phyloP scores from a whole-genome alignment of 2,888 invertebrate genomes.

The Alloplasta piceator region DNA sequence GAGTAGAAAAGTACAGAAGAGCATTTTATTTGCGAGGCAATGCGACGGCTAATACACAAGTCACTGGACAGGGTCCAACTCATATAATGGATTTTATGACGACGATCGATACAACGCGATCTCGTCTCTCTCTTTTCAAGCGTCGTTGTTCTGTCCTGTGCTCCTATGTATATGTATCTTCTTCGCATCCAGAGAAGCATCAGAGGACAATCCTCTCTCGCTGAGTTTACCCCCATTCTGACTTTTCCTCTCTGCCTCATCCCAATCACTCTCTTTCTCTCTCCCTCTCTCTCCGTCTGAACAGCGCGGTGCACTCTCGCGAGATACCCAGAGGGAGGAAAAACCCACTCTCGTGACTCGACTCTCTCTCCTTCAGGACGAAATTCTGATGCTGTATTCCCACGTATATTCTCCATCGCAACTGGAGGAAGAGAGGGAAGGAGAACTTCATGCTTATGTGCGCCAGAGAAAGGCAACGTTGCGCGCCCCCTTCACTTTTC shows the following conservation, averaged over 20 bases:
- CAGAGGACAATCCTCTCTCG: slow-evolving; percentile 49
- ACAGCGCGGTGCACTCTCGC: slow-evolving; percentile 34
- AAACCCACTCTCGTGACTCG: slow-evolving; percentile 41
- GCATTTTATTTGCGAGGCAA: slow-evolving; percentile 82
- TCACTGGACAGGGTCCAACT: slow-evolving; percentile 83
- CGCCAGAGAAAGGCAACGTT: slow-evolving; percentile 30
- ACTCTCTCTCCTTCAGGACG: slow-evolving; percentile 67
- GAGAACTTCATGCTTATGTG: slow-evolving; percentile 44
- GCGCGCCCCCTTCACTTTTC: slow-evolving; percentile 67
- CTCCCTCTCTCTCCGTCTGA: slow-evolving; percentile 20
- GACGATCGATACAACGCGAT: slow-evolving; percentile 81
- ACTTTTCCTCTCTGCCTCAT: slow-evolving; percentile 54
- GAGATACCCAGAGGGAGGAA: slow-evolving; percentile 25
- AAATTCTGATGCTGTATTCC: slow-evolving; percentile 65
- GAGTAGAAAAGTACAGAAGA: slow-evolving; percentile 68
- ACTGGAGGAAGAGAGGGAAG: slow-evolving; percentile 42
- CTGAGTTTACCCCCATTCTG: slow-evolving; percentile 56
- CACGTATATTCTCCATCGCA: slow-evolving; percentile 63
- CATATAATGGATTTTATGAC: slow-evolving; percentile 83
- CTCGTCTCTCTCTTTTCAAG: slow-evolving; percentile 72
- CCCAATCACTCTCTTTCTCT: neutral
- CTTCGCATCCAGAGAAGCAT: slow-evolving; percentile 55
- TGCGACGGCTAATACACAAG: slow-evolving; percentile 82
- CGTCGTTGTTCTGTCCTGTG: slow-evolving; percentile 64
- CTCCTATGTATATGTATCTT: slow-evolving; percentile 25